Evolutionary conservation across 2,888 invertebrate species (phyloP), one percentile per base, ranked within the genome.

Genomic region (Deladenus siricidicola): DNA sequence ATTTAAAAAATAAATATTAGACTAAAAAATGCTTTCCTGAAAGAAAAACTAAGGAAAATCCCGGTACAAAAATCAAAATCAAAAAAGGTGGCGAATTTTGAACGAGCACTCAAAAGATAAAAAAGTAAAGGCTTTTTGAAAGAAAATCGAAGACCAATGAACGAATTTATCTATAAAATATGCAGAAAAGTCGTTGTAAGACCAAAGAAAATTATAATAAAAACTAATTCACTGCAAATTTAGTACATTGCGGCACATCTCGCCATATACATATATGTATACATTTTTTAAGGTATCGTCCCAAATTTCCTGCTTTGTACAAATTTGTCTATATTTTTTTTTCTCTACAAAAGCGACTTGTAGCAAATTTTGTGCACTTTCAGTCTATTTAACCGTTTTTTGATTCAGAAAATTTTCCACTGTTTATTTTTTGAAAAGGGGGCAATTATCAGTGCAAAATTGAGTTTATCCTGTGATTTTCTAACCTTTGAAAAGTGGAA

Each of bases 61-160:
- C n/a, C n/a, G n/a, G n/a, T n/a, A n/a, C n/a, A n/a, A n/a, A n/a
- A n/a, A n/a, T n/a, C n/a, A 30, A 47, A 50, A 23, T 50, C 39
- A 23, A 34, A 30, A 24, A 57, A 21, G 28, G n/a, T n/a, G 19
- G n/a, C 19, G 21, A 61, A 34, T 30, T 42, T 17, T 30, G 3
- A 26, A n/a, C 3, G 28, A 29, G 29, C 56, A 24, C 8, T 34
- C 42, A 19, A 28, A 34, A 23, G 24, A 26, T 24, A 59, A 39
- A 28, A 59, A 59, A 60, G 45, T 28, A 51, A 51, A 51, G 28
- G 28, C n/a, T 39, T 51, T 14, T 23, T 45, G 29, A 14, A 14
- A 34, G 14, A 34, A 60, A 60, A 60, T 60, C 60, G 60, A 60
- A 60, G 60, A 60, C 58, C 60, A 60, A 60, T 60, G 60, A 60